These are phyloP conservation scores for Papilio polyxenes DNA, from an alignment of 1,140 invertebrate species.

Conservation along the genomic window DNA sequence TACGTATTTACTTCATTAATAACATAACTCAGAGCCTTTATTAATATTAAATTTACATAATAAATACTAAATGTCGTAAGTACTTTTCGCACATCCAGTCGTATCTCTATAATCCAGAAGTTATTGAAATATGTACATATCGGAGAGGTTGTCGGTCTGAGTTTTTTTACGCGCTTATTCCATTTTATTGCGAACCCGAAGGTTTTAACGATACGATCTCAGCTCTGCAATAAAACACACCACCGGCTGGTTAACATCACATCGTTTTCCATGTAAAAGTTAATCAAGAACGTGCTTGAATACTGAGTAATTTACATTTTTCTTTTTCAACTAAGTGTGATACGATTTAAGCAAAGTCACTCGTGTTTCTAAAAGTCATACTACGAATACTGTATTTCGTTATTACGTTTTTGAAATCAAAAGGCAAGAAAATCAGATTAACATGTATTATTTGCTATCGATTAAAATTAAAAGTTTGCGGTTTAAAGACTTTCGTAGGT, in stretches of 20 bases:
- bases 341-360: neutral
- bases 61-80: neutral
- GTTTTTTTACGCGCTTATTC: neutral
- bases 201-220: slow-evolving; percentile 26
- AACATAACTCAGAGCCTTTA: no score
- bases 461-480: no score
- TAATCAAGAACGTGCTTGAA: slow-evolving; percentile 5
- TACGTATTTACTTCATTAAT: no score
- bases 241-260: neutral
- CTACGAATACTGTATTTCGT: neutral
- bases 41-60: no score
- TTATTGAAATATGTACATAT: slow-evolving; percentile 8
- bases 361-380: neutral
- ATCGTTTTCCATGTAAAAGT: slow-evolving; percentile 19
- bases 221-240: neutral
- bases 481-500: no score
- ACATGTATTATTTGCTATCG: no score
- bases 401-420: neutral
- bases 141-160: neutral
- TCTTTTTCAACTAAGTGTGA: neutral
- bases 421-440: neutral
- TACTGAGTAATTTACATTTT: slow-evolving; percentile 1
- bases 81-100: neutral
- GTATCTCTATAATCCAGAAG: neutral
- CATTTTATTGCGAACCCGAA: slow-evolving; percentile 11